Base-by-base conservation (phyloP, 2,113 vertebrate genomes). In the Brachyhypopomus occidentalis region DNA sequence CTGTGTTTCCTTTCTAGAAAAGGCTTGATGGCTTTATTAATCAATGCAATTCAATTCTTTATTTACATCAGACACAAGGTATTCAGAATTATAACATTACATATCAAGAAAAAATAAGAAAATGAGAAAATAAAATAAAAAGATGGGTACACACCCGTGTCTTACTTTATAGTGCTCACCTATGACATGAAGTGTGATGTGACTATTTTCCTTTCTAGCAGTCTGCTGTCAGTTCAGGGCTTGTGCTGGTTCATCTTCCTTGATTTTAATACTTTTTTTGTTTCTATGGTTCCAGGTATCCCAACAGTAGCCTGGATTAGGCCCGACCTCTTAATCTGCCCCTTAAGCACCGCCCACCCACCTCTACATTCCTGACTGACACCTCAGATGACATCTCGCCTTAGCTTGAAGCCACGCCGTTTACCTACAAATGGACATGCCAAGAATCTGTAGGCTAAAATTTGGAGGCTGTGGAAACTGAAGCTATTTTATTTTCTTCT, bases 301-400 rank as follows among this genome's bases (percentile, higher is more conserved):
- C 30, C 92, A 93, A 87, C 92, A 93, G 88, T 93, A 91, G 87
- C 89, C 86, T 81, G 73, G 83, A 78, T 78, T 83, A 25, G 71
- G 84, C 86, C 84, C 85, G 67, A 80, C 82, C 86, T 86, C 85
- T 79, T 30, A 75, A 38, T 86, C 27, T n/a, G 41, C 59, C 88
- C 80, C 58, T 67, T 27, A 76, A 83, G 80, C 77, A 62, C 79
- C 62, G 63, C 75, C 76, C 85, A 84, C 87, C 45, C 90, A 91
- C 89, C 87, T 92, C 79, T 63, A 93, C 93, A 93, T 93, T 94
- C 93, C 93, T 91, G 90, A 93, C 91, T 90, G 91, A 90, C 90
- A 89, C 90, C 89, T 88, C 89, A 90, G 88, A 88, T 38, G 90
- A 89, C 79, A 81, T 85, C 84, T 84, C 71, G 73, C 83, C 79